Evolutionary conservation across 1,140 invertebrate genomes (phyloP).

Genomic region (Parapsyche elsis): DNA sequence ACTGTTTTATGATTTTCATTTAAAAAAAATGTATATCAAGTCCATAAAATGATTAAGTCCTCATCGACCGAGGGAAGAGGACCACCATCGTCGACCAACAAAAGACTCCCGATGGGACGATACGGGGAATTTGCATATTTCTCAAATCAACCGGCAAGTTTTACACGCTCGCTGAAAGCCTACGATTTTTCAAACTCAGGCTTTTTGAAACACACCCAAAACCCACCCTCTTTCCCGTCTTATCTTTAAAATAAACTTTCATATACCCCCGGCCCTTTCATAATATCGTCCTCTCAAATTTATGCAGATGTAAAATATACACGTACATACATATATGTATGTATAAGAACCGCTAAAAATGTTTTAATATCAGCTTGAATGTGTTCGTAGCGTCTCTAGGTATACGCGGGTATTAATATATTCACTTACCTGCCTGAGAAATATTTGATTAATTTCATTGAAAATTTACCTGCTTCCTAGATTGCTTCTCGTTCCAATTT

Average conservation of each 20-base stretch:
- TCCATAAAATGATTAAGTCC: conserved; percentile 12
- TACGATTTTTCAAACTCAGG: conserved; percentile 24
- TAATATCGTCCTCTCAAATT: not conserved
- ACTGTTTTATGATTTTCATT: not conserved
- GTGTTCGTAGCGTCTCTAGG: not conserved
- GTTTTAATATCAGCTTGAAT: not conserved
- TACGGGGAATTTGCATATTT: conserved; percentile 22
- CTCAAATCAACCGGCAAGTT: conserved; percentile 27
- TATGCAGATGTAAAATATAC: not conserved
- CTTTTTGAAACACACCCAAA: not conserved
- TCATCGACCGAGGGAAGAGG: not conserved
- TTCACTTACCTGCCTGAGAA: not conserved
- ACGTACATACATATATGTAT: not conserved
- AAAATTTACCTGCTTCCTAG: not conserved
- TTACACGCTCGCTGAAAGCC: conserved; percentile 20
- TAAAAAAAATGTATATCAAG: not conserved
- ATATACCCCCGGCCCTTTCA: conserved; percentile 1
- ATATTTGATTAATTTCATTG: conserved; percentile 12
- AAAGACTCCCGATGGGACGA: conserved; percentile 3
- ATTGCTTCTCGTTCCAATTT: not conserved
- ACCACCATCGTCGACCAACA: not conserved
- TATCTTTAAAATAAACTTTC: conserved; percentile 32
- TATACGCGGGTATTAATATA: not conserved
- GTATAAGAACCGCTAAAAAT: not conserved
- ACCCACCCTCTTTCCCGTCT: not conserved